Evolutionary conservation across 2,888 invertebrate genomes (phyloP), one percentile per base, ranked within the genome.

Genomic region (Drosophila bunnanda): DNA sequence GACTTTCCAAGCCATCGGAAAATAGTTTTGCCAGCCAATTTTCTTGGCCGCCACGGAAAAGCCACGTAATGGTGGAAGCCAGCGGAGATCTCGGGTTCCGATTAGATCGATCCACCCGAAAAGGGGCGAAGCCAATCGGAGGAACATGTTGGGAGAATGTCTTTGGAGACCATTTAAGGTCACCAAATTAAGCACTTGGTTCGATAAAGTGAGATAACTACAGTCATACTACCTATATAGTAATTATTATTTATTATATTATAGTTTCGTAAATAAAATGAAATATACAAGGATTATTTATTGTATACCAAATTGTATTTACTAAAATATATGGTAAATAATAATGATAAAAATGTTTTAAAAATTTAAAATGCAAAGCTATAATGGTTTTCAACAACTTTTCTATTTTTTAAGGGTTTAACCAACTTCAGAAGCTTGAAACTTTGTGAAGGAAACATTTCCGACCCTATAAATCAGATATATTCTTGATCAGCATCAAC

Each of bases 1-100:
- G 60, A 59, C 68, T 68, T 67, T 67, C 66, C 66, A 67, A 70
- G 57, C 17, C 57, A 66, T 67, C 59, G 66, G 66, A 69, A 56
- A 43, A 44, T 32, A 44, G 32, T 30, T 30, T 68, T 50, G 64
- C 66, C 69, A 66, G 44, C 44, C 52, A 71, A 59, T 69, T 69
- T 50, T 60, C 39, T 43, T 60, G 50, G 48, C 38, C 30, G 53
- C 41, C 30, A 20, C 6, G 32, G 64, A 32, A 62, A 64, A 36
- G 30, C 61, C 59, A 60, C 59, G 59, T 60, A 60, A 61, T 61
- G 41, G 20, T 32, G 30, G 39, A 30, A 66, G 50, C 43, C 43
- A 41, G 34, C 8, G 34, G 17, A 65, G 64, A 64, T 64, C 39
- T 28, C 25, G 25, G 30, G 7, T 34, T n/a, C 17, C 46, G 64